Percentiles rank a stretch among this genome's conserved stretches.
Evolutionary conservation across 2,797 vertebrate species (phyloP).

Genomic region (Trachops cirrhosus): DNA sequence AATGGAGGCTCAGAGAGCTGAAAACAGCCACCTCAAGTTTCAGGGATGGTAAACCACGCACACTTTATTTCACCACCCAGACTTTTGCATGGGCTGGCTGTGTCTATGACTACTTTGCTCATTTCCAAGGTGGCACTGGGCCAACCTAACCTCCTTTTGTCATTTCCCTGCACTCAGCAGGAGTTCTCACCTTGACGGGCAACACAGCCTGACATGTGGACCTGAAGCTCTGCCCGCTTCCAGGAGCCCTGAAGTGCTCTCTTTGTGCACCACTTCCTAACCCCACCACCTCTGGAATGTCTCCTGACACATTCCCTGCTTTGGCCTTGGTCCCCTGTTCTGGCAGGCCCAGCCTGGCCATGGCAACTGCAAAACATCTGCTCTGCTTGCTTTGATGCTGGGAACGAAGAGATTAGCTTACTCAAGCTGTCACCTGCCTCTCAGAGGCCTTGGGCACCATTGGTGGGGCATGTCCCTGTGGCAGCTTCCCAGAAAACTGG

Average conservation of each 20-base stretch:
- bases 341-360: constrained; percentile 41
- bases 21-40: background rate
- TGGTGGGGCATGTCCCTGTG: background rate
- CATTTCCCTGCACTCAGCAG: background rate
- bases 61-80: too few species aligned
- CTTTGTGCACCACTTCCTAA: background rate
- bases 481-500: background rate
- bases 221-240: background rate
- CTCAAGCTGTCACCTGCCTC: background rate
- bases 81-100: background rate
- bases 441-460: background rate
- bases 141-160: background rate
- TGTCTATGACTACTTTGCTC: background rate
- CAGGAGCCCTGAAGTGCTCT: background rate
- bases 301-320: background rate
- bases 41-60: background rate
- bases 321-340: background rate
- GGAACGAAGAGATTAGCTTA: constrained; percentile 1
- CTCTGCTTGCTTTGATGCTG: background rate
- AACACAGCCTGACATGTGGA: background rate
- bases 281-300: background rate
- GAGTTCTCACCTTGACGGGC: background rate
- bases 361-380: background rate
- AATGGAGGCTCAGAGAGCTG: background rate
- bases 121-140: background rate